Conservation (phyloP, 2,888 invertebrate species). For the Zelleria hepariella region DNA sequence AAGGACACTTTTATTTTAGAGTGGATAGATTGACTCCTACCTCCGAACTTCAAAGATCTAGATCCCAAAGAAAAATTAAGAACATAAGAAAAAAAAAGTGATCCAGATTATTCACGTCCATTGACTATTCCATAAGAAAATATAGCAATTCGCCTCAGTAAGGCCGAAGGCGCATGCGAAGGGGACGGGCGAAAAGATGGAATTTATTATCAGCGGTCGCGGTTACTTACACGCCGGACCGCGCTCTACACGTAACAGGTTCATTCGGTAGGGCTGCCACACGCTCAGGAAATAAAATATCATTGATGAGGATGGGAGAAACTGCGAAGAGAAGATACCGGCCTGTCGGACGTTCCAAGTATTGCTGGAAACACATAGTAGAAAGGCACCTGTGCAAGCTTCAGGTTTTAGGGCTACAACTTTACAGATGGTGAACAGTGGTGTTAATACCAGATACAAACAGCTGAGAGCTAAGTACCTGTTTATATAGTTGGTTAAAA, state of each 20-base stretch:
- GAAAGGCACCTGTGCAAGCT: not conserved
- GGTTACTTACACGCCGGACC: slow-evolving; percentile 39
- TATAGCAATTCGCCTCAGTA: slow-evolving; percentile 20
- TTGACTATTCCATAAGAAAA: not conserved
- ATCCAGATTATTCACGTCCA: too few species aligned
- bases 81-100: too few species aligned
- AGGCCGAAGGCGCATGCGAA: slow-evolving; percentile 22
- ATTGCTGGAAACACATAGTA: not conserved
- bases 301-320: too few species aligned
- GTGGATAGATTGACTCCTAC: too few species aligned
- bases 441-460: not conserved
- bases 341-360: not conserved
- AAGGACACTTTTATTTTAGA: too few species aligned
- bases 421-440: not conserved
- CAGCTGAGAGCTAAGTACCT: not conserved
- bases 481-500: not conserved
- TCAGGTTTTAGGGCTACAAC: not conserved
- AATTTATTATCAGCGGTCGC: slow-evolving; percentile 42
- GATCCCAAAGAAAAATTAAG: too few species aligned
- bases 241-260: slow-evolving; percentile 39
- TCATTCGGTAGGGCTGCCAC: slow-evolving; percentile 13
- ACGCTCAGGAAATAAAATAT: not conserved
- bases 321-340: too few species aligned
- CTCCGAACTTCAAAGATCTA: too few species aligned
- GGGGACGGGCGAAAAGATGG: slow-evolving; percentile 21